Evolutionary conservation across 1,140 invertebrate genomes (phyloP).

Genomic region (Drosophila lacertosa): DNA sequence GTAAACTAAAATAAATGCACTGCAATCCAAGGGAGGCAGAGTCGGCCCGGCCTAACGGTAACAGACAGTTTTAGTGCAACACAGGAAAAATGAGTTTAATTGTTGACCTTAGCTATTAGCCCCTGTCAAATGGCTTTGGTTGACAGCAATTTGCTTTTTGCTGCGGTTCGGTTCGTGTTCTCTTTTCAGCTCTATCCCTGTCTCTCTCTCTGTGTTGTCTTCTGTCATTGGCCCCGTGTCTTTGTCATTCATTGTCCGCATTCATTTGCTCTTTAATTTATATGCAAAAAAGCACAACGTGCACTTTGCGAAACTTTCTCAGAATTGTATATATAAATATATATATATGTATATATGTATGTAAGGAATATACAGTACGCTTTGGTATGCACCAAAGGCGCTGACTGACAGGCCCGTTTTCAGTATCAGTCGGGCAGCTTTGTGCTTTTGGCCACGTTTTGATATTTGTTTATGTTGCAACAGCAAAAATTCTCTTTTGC

Average conservation of each 20-base stretch:
- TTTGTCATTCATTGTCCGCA: slow-evolving; percentile 24
- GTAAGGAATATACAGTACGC: slow-evolving; percentile 33
- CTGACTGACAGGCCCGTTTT: slow-evolving; percentile 64
- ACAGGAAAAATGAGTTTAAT: slow-evolving; percentile 71
- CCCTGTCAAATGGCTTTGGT: slow-evolving; percentile 65
- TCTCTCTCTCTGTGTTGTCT: neutral
- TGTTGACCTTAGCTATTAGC: slow-evolving; percentile 80
- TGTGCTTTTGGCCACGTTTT: slow-evolving; percentile 55
- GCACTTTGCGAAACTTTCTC: slow-evolving; percentile 48
- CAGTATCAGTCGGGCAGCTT: slow-evolving; percentile 40
- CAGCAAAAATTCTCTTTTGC: slow-evolving; percentile 21
- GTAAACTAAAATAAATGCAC: slow-evolving; percentile 77
- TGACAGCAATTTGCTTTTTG: slow-evolving; percentile 47
- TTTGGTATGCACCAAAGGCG: slow-evolving; percentile 60
- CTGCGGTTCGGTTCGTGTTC: neutral
- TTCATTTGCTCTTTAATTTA: slow-evolving; percentile 40
- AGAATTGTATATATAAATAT: too few relatives aligned
- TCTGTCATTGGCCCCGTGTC: neutral
- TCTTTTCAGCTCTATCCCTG: neutral
- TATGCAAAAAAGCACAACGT: slow-evolving; percentile 54
- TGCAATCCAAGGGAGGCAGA: slow-evolving; percentile 53
- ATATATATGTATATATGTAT: slow-evolving; percentile 42
- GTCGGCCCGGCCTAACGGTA: neutral
- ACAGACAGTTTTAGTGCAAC: slow-evolving; percentile 52
- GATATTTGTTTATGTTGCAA: slow-evolving; percentile 75